Percentiles rank a stretch among this genome's conserved stretches.
Evolutionary conservation across 30 jellyfish, hydroid and myxozoan genomes (phyloP).

Genomic region (Mastigias papua): DNA sequence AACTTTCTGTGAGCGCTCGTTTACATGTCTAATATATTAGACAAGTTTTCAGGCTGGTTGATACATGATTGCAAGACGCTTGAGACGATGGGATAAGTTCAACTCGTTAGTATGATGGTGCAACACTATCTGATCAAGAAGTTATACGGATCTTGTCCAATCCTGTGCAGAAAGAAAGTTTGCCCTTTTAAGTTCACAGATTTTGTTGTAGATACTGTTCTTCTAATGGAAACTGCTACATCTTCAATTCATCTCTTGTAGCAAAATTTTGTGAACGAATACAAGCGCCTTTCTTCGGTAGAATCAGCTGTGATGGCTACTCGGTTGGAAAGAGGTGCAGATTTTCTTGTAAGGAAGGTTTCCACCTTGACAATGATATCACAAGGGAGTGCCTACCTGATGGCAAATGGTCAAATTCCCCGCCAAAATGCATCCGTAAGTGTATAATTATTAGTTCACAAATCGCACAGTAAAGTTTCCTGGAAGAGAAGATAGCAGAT

Average conservation of each 20-base stretch:
- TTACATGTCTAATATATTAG: no score
- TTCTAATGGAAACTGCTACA: neutral
- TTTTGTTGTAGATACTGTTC: neutral
- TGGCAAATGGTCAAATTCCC: conserved; percentile 82
- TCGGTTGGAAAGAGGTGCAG: conserved; percentile 76
- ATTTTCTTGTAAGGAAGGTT: conserved; percentile 77
- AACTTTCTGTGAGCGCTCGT: no score
- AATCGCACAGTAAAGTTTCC: no score
- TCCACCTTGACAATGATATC: conserved; percentile 44
- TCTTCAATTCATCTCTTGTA: neutral
- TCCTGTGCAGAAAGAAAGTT: no score
- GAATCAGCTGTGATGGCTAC: conserved; percentile 69
- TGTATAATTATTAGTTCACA: neutral
- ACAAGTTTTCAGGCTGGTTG: no score
- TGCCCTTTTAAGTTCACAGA: neutral
- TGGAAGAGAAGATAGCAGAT: no score
- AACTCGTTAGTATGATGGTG: no score
- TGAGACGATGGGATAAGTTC: no score
- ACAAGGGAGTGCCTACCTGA: conserved; percentile 70
- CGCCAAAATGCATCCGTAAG: conserved; percentile 84
- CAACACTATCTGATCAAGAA: no score
- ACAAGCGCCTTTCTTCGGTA: conserved; percentile 78
- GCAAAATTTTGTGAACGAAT: conserved; percentile 77
- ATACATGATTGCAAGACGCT: no score
- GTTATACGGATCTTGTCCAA: no score